A percentile compares a stretch with the other conserved stretches of the same genome.
Conservation (phyloP, 2,888 invertebrate species). For the Notocelia uddmanniana region DNA sequence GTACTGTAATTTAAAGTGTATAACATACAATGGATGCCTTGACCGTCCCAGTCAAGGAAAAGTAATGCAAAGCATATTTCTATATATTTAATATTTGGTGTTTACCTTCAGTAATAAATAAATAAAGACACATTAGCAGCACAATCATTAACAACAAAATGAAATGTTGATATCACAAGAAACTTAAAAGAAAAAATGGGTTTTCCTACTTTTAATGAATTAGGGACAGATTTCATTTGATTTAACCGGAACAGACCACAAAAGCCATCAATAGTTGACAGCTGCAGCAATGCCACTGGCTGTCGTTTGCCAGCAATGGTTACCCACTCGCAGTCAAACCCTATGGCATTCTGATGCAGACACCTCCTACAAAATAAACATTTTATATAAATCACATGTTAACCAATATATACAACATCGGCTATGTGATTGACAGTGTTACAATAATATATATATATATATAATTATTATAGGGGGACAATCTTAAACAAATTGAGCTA, state of each 20-base stretch:
- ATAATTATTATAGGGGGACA: too few species aligned
- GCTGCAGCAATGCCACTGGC: constrained; percentile 90
- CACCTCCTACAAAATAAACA: constrained; percentile 59
- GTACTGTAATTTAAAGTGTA: not conserved
- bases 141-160: not conserved
- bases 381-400: not conserved
- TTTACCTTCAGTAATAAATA: not conserved
- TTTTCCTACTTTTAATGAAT: constrained; percentile 84
- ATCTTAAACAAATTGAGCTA: too few species aligned
- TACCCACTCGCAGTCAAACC: constrained; percentile 94
- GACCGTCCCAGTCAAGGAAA: not conserved
- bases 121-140: not conserved
- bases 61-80: not conserved
- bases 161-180: not conserved
- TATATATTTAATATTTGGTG: not conserved
- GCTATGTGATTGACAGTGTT: too few species aligned
- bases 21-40: not conserved
- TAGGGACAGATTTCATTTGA: constrained; percentile 86
- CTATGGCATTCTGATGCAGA: constrained; percentile 83
- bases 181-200: not conserved
- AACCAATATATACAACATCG: not conserved
- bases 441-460: too few species aligned
- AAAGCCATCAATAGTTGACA: constrained; percentile 89
- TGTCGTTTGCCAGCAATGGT: constrained; percentile 84
- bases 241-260: constrained; percentile 90